A percentile compares a stretch with the other conserved stretches of the same genome.
phyloP scores from a whole-genome alignment of 1,140 invertebrate species.

The Wiebesia pumilae region DNA sequence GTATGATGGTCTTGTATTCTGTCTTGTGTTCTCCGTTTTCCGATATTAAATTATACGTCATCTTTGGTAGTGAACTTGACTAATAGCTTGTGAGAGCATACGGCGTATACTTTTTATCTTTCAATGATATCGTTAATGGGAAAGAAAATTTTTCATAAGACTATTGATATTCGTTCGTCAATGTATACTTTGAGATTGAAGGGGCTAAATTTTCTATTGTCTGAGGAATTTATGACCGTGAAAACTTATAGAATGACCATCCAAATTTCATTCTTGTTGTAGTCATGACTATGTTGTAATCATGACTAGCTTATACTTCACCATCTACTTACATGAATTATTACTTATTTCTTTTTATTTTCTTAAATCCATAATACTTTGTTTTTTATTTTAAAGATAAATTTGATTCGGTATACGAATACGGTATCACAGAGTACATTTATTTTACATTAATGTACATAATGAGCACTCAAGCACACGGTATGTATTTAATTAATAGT shows the following conservation, averaged over 20 bases:
- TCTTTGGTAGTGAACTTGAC: background rate
- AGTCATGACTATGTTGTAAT: background rate
- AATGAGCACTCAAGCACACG: too few species aligned
- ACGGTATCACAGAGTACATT: too few species aligned
- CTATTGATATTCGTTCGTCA: background rate
- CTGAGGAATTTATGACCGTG: background rate
- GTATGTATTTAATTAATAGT: too few species aligned
- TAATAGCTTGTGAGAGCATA: background rate
- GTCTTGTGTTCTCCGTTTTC: background rate
- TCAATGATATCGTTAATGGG: slow-evolving; percentile 16
- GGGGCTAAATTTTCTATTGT: background rate
- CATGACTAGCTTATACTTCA: background rate
- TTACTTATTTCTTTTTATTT: background rate
- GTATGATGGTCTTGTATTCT: background rate
- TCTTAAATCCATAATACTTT: too few species aligned
- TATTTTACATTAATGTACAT: too few species aligned
- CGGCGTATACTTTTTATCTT: background rate
- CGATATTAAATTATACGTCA: background rate
- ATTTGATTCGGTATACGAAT: too few species aligned
- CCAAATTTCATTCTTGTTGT: background rate
- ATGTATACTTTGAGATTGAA: background rate
- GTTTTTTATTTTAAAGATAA: too few species aligned
- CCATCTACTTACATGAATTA: background rate
- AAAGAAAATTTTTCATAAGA: background rate
- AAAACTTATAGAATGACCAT: background rate